A percentile compares a stretch with the other conserved stretches of the same genome.
Conservation (phyloP, 2,113 vertebrate species). For the Sturnus vulgaris region DNA sequence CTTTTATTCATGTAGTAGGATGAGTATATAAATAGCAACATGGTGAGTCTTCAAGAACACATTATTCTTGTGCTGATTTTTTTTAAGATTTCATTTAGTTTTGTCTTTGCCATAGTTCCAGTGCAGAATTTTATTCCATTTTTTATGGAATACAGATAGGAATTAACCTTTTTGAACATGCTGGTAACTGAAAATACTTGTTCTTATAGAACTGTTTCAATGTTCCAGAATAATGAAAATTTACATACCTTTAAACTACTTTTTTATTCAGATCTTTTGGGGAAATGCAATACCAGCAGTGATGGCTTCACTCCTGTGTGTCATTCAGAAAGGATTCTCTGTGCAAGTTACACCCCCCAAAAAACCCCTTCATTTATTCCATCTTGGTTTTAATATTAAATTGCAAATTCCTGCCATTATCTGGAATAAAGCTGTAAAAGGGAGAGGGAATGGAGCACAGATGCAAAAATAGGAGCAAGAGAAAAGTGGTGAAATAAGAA, state of each 20-base stretch:
- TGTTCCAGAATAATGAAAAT: neutral
- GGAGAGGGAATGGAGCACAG: neutral
- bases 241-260: neutral
- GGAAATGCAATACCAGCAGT: neutral
- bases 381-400: neutral
- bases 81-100: neutral
- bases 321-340: neutral
- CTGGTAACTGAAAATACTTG: neutral
- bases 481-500: neutral
- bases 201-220: neutral
- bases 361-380: accelerated
- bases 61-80: neutral
- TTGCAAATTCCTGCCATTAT: neutral
- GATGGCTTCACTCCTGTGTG: neutral
- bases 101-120: neutral
- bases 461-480: neutral
- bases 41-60: neutral
- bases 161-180: neutral
- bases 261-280: neutral
- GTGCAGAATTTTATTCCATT: neutral
- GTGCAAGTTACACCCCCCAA: neutral
- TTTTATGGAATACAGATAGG: neutral
- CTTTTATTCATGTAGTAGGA: neutral
- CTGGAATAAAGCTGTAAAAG: neutral
- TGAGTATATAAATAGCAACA: neutral